A percentile compares a stretch with the other conserved stretches of the same genome.
These are phyloP conservation scores for Ctenomys sociabilis DNA, from an alignment of 2,113 vertebrate species.

Conservation along the genomic window DNA sequence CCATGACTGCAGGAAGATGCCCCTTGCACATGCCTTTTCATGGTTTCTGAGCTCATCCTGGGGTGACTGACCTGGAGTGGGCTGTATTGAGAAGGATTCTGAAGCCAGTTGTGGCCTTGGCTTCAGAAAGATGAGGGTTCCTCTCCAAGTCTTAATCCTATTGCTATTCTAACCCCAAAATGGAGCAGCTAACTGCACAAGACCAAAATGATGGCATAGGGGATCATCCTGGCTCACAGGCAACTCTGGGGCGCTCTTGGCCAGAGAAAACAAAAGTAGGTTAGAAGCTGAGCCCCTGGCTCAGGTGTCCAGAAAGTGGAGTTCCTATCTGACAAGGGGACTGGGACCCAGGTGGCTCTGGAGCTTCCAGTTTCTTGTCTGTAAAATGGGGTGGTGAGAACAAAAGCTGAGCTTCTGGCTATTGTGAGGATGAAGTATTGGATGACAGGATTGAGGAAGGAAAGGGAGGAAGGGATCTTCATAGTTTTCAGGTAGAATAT, in stretches of 20 bases:
- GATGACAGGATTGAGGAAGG: slow-evolving; percentile 10
- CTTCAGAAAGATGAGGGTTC: background rate
- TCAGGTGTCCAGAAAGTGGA: slow-evolving; percentile 26
- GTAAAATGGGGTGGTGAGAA: background rate
- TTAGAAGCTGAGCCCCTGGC: background rate
- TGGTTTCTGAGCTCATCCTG: background rate
- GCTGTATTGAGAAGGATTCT: background rate
- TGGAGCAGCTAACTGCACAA: background rate
- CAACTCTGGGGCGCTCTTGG: background rate
- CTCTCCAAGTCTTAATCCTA: background rate
- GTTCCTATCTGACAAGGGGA: background rate
- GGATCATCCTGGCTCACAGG: background rate
- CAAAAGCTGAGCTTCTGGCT: background rate
- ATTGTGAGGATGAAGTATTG: background rate
- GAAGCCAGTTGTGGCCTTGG: background rate
- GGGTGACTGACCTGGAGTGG: background rate
- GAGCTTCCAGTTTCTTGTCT: slow-evolving; percentile 12
- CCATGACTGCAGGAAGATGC: background rate
- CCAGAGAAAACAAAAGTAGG: slow-evolving; percentile 48
- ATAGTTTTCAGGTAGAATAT: background rate
- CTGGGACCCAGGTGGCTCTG: background rate
- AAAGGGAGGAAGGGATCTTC: background rate
- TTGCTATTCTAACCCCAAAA: background rate
- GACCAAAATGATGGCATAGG: background rate
- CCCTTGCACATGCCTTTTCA: background rate